Base-by-base conservation (phyloP, 2,113 vertebrate genomes). In the Colistium nudipinnis region DNA sequence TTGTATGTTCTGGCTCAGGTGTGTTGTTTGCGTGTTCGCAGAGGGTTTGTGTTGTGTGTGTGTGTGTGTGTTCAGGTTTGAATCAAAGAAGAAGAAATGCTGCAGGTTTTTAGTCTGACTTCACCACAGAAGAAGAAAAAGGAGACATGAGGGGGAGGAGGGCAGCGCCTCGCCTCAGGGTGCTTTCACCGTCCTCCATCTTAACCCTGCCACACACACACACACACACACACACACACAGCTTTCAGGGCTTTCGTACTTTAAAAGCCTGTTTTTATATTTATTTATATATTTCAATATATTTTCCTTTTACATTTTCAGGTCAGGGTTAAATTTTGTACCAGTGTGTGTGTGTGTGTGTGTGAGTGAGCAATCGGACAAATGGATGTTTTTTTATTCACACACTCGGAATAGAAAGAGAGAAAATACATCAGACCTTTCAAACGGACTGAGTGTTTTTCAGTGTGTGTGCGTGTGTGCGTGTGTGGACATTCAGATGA, bases 111-210 rank as follows among this genome's bases (percentile, higher is more conserved):
- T 36, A 53, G 14, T 82, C 45, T 74, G 57, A 28, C 53, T 63
- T 54, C 74, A 77, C 47, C 77, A 61, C 65, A 80, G 78, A 72
- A 68, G 72, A 80, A 74, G 67, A 84, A 51, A 70, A 49, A 39
- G 43, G 62, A 81, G 80, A 81, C 82, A 63, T 75, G 87, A 85
- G 87, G 80, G 61, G 86, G 86, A 77, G 87, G 78, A 86, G 80
- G 78, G 71, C 84, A 87, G 69, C 36, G 19, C 72, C 59, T 73
- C 5, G 78, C 87, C 84, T 78, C 62, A 0, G 82, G 84, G 75
- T 24, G 20, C 62, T 80, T 84, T 78, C 76, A 72, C 70, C 60
- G 24, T 83, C 81, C 81, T 83, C 68, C 62, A 71, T 74, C 62
- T 79, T 77, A 53, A 82, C 78, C 71, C 57, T 8, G 3, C 67